Conservation (phyloP, 2,113 vertebrate genomes). For the Callocephalon fimbriatum region DNA sequence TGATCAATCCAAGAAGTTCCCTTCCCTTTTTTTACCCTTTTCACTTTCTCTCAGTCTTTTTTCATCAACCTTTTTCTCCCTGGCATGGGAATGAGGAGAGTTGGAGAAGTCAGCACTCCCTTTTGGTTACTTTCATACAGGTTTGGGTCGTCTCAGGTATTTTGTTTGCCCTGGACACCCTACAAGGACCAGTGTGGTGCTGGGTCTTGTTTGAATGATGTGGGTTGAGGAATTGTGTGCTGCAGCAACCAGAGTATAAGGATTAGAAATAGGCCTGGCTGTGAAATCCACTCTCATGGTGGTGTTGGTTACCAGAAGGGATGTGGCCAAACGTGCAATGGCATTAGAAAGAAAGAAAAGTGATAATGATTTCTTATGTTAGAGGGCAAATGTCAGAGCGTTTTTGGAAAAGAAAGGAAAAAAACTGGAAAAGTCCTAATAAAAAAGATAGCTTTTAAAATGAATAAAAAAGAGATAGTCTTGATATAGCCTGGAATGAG, state of each 20-base stretch:
- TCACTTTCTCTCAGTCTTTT: not conserved
- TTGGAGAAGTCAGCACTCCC: not conserved
- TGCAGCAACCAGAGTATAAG: accelerated
- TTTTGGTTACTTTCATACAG: not conserved
- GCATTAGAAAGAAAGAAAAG: not conserved
- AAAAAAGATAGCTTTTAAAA: not conserved
- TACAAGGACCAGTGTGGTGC: not conserved
- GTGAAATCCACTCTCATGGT: not conserved
- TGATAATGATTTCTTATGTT: not conserved
- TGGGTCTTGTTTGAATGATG: not conserved
- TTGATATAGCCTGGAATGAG: not conserved
- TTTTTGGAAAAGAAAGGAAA: not conserved
- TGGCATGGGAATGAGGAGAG: not conserved
- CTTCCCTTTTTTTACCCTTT: not conserved
- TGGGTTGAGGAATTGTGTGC: not conserved
- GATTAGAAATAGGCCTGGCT: not conserved
- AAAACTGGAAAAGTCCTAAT: not conserved
- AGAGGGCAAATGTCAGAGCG: not conserved
- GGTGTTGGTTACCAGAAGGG: not conserved
- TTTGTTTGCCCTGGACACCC: not conserved
- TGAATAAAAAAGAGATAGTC: not conserved
- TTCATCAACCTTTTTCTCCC: not conserved
- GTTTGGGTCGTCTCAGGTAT: not conserved
- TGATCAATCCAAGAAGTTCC: not conserved
- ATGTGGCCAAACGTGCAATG: not conserved